Evolutionary conservation across 1,140 invertebrate species (phyloP), one percentile per base, ranked within the genome.

Genomic region (Adelges cooleyi): DNA sequence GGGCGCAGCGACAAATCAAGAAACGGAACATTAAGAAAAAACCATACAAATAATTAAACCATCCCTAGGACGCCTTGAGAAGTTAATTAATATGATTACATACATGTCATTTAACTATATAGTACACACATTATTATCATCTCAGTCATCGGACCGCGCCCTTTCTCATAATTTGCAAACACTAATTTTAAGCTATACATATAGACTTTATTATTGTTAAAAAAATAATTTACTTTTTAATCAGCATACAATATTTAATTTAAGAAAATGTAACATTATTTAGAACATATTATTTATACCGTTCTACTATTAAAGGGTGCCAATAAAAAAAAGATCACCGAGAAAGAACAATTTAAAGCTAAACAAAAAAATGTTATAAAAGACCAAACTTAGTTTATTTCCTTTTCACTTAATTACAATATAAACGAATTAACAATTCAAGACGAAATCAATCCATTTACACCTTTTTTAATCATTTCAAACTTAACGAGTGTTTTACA

Each of bases 41-140:
- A 59, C 10, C 23, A 44, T 25, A 44, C 20, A 54, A 38, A 40
- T 40, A 59, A 44, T 17, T n/a, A n/a, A n/a, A n/a, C 17, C n/a
- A 62, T 9, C 25, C 25, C 25, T 17, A 22, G 42, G 56, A 62
- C 56, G 56, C 56, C 56, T 62, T 62, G 56, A 62, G 56, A 33
- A 62, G 18, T 48, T 22, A 33, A 33, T 33, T 33, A n/a, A n/a
- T n/a, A 33, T 33, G 29, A 33, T n/a, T n/a, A n/a, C n/a, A n/a
- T n/a, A n/a, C n/a, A n/a, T n/a, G n/a, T n/a, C n/a, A n/a, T n/a
- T 11, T 0, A 18, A 44, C 40, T 42, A n/a, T 25, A 44, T 13
- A 27, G 53, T 62, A 42, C 42, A 48, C n/a, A 62, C 33, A 38
- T 48, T 15, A 62, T 62, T 59, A 11, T 33, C 9, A 44, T 18